Percentiles rank a stretch among this genome's conserved stretches.
phyloP scores from a whole-genome alignment of 2,797 vertebrate species.

The Anguilla megastoma region DNA sequence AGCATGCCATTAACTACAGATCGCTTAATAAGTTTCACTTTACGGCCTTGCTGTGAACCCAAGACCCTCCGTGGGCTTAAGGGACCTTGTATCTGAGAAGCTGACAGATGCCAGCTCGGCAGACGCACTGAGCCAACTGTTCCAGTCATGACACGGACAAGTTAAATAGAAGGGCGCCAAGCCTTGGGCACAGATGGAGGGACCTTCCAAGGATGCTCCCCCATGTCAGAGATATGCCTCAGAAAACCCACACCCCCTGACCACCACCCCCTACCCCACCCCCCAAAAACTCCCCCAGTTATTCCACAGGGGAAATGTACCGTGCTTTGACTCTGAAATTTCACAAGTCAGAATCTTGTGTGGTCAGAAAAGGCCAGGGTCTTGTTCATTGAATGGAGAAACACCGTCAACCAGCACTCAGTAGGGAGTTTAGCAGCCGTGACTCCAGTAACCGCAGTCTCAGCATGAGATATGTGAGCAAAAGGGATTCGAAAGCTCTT shows the following conservation, averaged over 20 bases:
- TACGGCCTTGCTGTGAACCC: background rate
- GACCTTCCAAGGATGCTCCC: background rate
- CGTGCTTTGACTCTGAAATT: background rate
- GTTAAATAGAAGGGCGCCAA: slow-evolving; percentile 15
- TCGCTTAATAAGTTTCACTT: background rate
- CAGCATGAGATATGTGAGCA: background rate
- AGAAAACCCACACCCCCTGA: background rate
- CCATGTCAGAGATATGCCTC: background rate
- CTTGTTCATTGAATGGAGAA: background rate
- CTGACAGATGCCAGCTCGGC: slow-evolving; percentile 9
- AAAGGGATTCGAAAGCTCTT: background rate
- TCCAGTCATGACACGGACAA: slow-evolving; percentile 6
- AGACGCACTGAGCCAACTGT: background rate
- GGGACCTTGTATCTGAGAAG: background rate
- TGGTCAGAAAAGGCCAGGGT: background rate
- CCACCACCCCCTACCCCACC: background rate
- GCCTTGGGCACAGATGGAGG: background rate
- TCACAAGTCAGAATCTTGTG: background rate
- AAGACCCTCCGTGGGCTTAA: background rate
- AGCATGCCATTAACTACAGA: background rate
- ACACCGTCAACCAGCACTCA: background rate
- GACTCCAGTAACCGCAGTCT: background rate
- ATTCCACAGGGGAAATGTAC: background rate
- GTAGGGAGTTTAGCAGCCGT: background rate
- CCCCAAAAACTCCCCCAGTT: no score